Conservation (phyloP, 2,888 invertebrate species). For the Steromphala cineraria region DNA sequence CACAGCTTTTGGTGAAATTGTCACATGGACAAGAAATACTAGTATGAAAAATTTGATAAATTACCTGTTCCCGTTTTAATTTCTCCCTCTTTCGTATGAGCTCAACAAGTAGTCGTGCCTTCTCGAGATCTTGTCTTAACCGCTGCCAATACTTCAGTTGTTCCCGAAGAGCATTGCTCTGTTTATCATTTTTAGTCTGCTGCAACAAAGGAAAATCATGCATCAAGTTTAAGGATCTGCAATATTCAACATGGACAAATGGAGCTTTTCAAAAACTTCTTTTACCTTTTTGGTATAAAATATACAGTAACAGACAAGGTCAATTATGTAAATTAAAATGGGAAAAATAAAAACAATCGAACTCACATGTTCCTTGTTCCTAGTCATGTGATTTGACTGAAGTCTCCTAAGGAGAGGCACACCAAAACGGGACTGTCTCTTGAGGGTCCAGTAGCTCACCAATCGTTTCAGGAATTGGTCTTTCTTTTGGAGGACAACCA, state of each 20-base stretch:
- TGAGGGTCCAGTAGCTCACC: slow-evolving; percentile 97
- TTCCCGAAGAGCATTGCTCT: slow-evolving; percentile 68
- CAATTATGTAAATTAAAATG: no score
- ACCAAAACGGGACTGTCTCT: slow-evolving; percentile 94
- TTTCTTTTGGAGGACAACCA: slow-evolving; percentile 83
- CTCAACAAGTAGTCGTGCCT: slow-evolving; percentile 93
- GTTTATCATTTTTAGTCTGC: slow-evolving; percentile 70
- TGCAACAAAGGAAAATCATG: slow-evolving; percentile 29
- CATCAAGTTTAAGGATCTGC: not conserved
- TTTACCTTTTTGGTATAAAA: not conserved
- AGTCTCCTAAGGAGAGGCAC: slow-evolving; percentile 92
- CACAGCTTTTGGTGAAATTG: no score
- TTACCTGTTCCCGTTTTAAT: slow-evolving; percentile 86
- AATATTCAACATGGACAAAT: no score
- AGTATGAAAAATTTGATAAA: not conserved
- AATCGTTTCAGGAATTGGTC: slow-evolving; percentile 91
- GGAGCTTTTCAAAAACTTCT: no score
- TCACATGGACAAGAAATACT: no score
- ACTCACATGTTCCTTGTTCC: slow-evolving; percentile 69
- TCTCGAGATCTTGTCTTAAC: slow-evolving; percentile 93
- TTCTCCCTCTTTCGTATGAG: slow-evolving; percentile 96
- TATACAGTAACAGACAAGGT: not conserved
- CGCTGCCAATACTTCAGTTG: slow-evolving; percentile 92
- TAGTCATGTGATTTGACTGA: slow-evolving; percentile 78
- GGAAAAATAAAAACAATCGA: not conserved